Base-by-base conservation (phyloP, 35 echinoderm and acorn worm genomes). In the Lytechinus variegatus region DNA sequence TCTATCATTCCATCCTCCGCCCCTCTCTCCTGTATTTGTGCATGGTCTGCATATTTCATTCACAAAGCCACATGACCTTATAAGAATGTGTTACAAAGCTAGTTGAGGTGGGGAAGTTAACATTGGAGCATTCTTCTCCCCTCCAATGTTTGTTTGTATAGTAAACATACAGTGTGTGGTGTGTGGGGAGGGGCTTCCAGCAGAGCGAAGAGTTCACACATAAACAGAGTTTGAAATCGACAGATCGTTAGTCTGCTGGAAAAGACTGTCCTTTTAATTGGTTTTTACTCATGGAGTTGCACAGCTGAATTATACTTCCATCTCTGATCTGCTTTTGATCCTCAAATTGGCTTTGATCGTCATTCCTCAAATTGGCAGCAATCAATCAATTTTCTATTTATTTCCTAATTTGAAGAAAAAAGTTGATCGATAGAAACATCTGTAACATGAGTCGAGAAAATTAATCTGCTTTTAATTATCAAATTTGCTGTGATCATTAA, bases 1-100 rank as follows among this genome's bases (percentile, higher is more conserved):
- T 90, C 88, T 9, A 51, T 90, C 88, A 12, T 52, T 52, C 88
- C 28, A 90, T 90, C 88, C 27, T 44, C 52, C 87, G 51, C 3
- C 88, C 27, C 28, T 90, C 88, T 90, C 28, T 44, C 52, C 88
- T 28, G 11, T 9, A 24, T n/a, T 79, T 79, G 66, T 79, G 66
- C 66, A 16, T 79, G 66, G 66, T 24, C 66, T n/a, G 66, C 66
- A 79, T n/a, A 79, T 79, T 79, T 79, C 66, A 79, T 79, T 79
- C 66, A 79, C 66, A 79, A 79, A 79, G 66, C 66, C 66, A 79
- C 21, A 90, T 90, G 88, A 90, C 88, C 88, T 90, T 90, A 90
- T 90, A 90, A 90, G 88, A 90, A 90, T 90, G 88, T 44, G 88
- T 90, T n/a, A 90, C 88, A 44, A 44, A 51, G 11, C 66, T 24